Base-by-base conservation (phyloP, 2,797 vertebrate species). In the Sciaenops ocellatus region DNA sequence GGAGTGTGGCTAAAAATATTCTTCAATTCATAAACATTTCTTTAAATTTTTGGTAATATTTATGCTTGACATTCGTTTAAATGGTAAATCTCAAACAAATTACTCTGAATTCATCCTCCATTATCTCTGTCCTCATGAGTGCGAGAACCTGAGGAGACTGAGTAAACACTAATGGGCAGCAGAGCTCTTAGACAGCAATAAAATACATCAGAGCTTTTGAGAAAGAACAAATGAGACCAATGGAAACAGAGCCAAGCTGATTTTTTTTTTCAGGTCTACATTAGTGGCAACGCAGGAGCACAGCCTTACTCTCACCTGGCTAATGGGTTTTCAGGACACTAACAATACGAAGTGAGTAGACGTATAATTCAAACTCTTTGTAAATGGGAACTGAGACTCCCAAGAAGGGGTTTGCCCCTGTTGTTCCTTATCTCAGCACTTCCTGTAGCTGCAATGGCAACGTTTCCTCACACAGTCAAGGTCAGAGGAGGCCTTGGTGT, bases 271-370 rank as follows among this genome's bases (percentile, higher is more conserved):
- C 41, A 54, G 79, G 59, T 79, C 18, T 22, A 52, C 68, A 84
- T 84, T 61, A 80, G 60, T 30, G 15, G 44, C 54, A 51, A 69
- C 74, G 66, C 17, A 56, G 24, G 52, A 64, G 48, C 61, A 16
- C 34, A 55, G 47, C 24, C 3, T 3, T 50, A 71, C 80, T 65
- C 50, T 70, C 76, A 41, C 69, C 71, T 62, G 74, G 80, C 72
- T 87, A 82, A 88, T 89, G 74, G 83, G 12, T 52, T 80, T 84
- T 75, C 20, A 65, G 60, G 66, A 79, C 69, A 47, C 57, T 16
- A 48, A 72, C 76, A 60, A 70, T 13, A 69, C 42, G 56, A 72
- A 52, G 41, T 2, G 50, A 84, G 60, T 46, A 50, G 59, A 82
- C 20, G 48, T 41, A 69, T 73, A 73, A 84, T 77, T 82, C 60